Conservation (phyloP, 2,113 vertebrate species). For the Gavialis gangeticus region DNA sequence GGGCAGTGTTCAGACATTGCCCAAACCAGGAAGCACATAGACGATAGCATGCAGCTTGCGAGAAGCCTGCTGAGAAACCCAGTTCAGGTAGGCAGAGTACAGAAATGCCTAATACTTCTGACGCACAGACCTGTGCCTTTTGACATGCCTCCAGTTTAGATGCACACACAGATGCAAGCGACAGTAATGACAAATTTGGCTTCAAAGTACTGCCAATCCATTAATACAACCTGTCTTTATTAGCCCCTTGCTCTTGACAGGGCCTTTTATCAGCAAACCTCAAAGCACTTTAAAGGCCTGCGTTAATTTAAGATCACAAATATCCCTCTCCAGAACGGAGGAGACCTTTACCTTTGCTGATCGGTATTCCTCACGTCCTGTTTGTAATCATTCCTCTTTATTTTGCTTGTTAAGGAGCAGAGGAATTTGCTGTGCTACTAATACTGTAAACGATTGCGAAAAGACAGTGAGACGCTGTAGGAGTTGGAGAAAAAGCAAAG, state of each 20-base stretch:
- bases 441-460: neutral
- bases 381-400: neutral
- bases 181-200: neutral
- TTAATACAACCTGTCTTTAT: neutral
- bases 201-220: neutral
- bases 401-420: neutral
- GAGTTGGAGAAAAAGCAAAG: neutral
- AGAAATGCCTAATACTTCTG: neutral
- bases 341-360: neutral
- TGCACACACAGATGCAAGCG: neutral
- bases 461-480: neutral
- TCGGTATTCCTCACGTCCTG: neutral
- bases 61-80: neutral
- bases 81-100: accelerated
- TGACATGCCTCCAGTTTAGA: neutral
- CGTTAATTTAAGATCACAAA: neutral
- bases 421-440: neutral
- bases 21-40: neutral
- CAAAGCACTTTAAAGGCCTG: neutral
- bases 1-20: neutral
- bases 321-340: neutral
- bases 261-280: neutral
- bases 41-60: neutral
- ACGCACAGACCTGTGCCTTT: neutral
- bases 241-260: neutral